Percentiles rank a stretch among this genome's conserved stretches.
Conservation (phyloP, 2,797 vertebrate species). For the Diglossa cyanea region DNA sequence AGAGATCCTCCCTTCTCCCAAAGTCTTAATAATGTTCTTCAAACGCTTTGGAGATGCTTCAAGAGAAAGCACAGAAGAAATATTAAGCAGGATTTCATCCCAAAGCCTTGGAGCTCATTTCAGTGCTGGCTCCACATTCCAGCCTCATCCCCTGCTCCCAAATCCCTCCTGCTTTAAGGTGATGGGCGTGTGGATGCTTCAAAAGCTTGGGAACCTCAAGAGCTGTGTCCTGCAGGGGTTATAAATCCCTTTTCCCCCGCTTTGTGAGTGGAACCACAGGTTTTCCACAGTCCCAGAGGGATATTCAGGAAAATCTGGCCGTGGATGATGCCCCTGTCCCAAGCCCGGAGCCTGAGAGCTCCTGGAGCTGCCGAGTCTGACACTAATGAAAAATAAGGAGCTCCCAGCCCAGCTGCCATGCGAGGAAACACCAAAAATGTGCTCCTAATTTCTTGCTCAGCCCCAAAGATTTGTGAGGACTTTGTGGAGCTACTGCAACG, state of each 20-base stretch:
- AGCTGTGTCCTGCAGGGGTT: neutral
- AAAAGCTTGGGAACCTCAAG: neutral
- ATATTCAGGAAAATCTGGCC: fast-evolving
- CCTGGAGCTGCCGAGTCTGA: neutral
- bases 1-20: constrained; percentile 12
- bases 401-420: neutral
- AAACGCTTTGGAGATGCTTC: constrained; percentile 23
- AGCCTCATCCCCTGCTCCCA: neutral
- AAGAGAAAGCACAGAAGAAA: neutral
- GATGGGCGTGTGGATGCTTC: neutral
- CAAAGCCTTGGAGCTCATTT: neutral
- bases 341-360: neutral
- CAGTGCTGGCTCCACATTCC: neutral
- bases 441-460: neutral
- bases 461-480: neutral
- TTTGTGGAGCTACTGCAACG: neutral
- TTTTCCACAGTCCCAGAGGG: neutral
- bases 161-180: neutral
- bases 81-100: neutral
- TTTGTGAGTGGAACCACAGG: neutral
- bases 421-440: neutral
- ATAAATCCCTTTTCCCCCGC: fast-evolving
- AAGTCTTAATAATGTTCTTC: neutral
- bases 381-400: neutral
- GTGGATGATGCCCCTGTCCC: fast-evolving